Percentiles rank a stretch among this genome's conserved stretches.
Conservation (phyloP, 2,113 vertebrate species). For the Chitala chitala region DNA sequence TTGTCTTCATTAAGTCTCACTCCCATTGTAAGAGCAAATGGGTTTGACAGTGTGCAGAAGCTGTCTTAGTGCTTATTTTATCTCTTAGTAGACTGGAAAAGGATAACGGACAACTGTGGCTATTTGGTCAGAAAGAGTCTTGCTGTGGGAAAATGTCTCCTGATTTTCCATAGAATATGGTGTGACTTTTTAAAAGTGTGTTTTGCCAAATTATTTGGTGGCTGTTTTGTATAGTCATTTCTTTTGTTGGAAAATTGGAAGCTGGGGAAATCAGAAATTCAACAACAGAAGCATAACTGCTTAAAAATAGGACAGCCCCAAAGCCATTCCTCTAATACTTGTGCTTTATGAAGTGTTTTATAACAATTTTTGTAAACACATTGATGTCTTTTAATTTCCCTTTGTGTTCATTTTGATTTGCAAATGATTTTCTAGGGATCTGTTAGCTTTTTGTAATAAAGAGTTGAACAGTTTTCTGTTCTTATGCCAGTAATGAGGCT, state of each 20-base stretch:
- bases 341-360: neutral
- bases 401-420: too few species aligned
- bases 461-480: too few species aligned
- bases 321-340: too few species aligned
- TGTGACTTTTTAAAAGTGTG: neutral
- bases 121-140: neutral
- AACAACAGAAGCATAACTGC: neutral
- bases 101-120: neutral
- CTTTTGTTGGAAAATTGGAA: neutral
- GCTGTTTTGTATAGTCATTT: neutral
- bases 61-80: too few species aligned
- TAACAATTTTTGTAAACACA: too few species aligned
- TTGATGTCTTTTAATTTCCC: too few species aligned
- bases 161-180: neutral
- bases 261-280: neutral
- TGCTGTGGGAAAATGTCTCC: too few species aligned
- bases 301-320: constrained; percentile 3
- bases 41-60: neutral
- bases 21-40: neutral
- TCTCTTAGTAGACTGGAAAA: too few species aligned
- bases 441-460: too few species aligned
- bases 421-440: too few species aligned
- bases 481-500: too few species aligned
- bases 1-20: constrained; percentile 5
- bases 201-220: neutral